A percentile compares a stretch with the other conserved stretches of the same genome.
Conservation (phyloP, 2,797 vertebrate species). For the Pangasius macronema region DNA sequence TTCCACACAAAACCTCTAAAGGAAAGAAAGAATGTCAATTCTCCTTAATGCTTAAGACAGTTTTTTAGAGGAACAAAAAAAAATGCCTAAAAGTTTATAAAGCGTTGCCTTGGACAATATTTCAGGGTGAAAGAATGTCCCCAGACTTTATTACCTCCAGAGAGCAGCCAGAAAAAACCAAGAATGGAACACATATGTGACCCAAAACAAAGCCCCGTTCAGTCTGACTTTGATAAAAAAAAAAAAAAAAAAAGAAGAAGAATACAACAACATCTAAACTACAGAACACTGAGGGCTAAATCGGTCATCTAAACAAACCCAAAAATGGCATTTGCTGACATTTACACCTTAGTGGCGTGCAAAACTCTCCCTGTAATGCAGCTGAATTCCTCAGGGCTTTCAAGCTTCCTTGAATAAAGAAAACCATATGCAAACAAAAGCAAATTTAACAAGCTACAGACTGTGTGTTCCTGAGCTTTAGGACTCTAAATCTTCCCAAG, state of each 20-base stretch:
- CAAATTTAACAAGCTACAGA: conserved; percentile 41
- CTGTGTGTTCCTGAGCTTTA: conserved; percentile 17
- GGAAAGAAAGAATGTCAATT: background rate
- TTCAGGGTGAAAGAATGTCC: conserved; percentile 44
- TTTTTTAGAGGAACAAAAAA: conserved; percentile 27
- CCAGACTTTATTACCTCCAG: conserved; percentile 42
- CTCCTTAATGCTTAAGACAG: conserved; percentile 24
- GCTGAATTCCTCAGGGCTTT: conserved; percentile 1
- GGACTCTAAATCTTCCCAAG: background rate
- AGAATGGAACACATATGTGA: conserved; percentile 33
- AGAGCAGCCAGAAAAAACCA: conserved; percentile 6
- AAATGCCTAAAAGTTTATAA: conserved; percentile 33
- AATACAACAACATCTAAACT: conserved; percentile 10
- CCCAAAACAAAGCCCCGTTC: conserved; percentile 32
- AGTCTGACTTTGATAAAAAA: conserved; percentile 17
- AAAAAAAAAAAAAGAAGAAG: background rate
- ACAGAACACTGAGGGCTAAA: conserved; percentile 2
- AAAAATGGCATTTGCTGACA: conserved; percentile 5
- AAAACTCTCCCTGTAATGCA: conserved; percentile 1
- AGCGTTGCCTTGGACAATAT: conserved; percentile 39
- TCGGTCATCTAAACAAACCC: conserved; percentile 24
- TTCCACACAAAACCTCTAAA: background rate
- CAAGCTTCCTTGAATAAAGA: conserved; percentile 32
- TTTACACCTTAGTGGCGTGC: conserved; percentile 6
- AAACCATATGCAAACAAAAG: conserved; percentile 40